Conservation (phyloP, 2,113 vertebrate species). For the human (Homo sapiens) region DNA sequence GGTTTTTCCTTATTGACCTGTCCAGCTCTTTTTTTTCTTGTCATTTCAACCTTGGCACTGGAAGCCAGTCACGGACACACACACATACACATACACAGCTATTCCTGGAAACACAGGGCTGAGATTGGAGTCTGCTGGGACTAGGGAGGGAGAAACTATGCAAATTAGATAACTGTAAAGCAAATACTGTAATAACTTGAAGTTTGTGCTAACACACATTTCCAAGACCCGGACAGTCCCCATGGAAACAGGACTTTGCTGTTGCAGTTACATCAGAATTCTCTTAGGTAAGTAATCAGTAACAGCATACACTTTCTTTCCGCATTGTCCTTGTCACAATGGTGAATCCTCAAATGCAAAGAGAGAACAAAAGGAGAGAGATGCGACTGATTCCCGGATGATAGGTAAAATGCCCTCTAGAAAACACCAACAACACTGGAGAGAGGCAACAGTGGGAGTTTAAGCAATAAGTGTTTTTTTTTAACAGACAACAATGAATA, state of each 20-base stretch:
- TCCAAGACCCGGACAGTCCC: neutral
- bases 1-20: neutral
- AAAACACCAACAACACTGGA: neutral
- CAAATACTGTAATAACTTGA: neutral
- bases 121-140: neutral
- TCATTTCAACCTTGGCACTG: neutral
- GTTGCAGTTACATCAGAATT: constrained; percentile 1
- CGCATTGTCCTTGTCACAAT: neutral
- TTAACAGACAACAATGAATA: neutral
- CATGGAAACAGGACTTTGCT: constrained; percentile 52
- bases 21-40: neutral
- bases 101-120: neutral
- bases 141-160: neutral
- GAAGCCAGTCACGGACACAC: neutral
- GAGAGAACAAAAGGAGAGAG: neutral
- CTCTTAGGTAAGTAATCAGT: constrained; percentile 25
- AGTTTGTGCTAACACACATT: neutral
- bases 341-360: neutral
- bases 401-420: neutral
- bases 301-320: neutral
- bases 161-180: neutral
- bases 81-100: neutral
- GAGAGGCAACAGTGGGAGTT: neutral
- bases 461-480: neutral
- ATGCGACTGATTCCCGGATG: neutral